These are phyloP conservation scores for Leucopsar rothschildi DNA, from an alignment of 2,113 vertebrate species.

Conservation along the genomic window DNA sequence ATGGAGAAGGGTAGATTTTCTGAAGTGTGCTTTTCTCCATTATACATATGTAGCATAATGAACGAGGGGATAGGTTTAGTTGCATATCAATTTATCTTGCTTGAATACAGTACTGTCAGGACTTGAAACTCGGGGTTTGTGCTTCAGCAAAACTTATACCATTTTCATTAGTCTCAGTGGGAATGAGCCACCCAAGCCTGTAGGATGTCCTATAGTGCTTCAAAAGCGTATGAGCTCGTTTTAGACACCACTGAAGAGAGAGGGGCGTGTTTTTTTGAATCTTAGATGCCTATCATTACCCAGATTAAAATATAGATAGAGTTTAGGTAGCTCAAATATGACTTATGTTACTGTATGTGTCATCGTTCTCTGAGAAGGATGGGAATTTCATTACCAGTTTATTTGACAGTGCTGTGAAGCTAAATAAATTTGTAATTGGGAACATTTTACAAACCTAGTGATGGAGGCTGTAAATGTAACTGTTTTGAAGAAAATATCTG, in stretches of 20 bases:
- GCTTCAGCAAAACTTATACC: neutral
- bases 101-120: neutral
- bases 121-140: neutral
- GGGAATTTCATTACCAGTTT: neutral
- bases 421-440: neutral
- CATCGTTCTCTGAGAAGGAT: neutral
- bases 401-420: neutral
- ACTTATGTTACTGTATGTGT: neutral
- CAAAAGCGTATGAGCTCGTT: neutral
- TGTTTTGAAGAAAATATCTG: neutral
- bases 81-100: fast-evolving
- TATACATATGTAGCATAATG: neutral
- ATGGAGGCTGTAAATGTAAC: neutral
- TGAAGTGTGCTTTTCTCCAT: neutral
- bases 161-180: neutral
- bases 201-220: neutral
- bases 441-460: neutral
- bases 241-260: neutral
- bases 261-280: neutral
- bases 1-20: neutral
- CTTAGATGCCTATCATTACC: neutral
- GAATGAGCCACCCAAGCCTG: neutral
- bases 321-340: neutral
- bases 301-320: neutral
- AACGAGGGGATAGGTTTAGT: neutral